A percentile compares a stretch with the other conserved stretches of the same genome.
Conservation (phyloP, 2,113 vertebrate species). For the Macrotus californicus region DNA sequence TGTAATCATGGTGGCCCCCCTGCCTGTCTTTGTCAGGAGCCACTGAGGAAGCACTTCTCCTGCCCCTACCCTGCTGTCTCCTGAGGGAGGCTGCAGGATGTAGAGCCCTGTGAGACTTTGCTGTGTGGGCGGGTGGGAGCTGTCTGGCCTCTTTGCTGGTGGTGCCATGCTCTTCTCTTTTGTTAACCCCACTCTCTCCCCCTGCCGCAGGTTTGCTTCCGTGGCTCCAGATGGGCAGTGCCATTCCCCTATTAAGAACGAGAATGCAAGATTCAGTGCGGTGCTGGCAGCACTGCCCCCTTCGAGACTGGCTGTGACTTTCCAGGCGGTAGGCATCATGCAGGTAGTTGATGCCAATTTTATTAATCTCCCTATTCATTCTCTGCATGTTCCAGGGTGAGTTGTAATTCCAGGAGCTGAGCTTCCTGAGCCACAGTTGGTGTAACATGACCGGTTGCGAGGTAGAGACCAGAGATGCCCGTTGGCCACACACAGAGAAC, state of each 20-base stretch:
- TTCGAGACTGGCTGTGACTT: conserved; percentile 69
- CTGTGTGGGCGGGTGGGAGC: not conserved
- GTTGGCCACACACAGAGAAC: not conserved
- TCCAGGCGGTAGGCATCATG: conserved; percentile 73
- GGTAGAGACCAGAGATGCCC: too few species aligned
- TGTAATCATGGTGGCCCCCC: not conserved
- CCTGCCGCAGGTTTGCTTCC: conserved; percentile 70
- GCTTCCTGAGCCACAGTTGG: not conserved
- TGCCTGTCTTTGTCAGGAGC: not conserved
- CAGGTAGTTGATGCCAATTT: conserved; percentile 65
- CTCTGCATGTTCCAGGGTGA: not conserved
- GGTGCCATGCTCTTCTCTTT: not conserved
- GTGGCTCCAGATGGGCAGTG: conserved; percentile 71
- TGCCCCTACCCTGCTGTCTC: fast-evolving
- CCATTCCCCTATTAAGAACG: conserved; percentile 70
- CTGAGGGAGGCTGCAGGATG: not conserved
- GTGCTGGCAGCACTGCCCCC: conserved; percentile 75
- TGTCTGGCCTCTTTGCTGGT: not conserved
- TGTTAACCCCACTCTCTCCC: not conserved
- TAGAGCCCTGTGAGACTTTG: not conserved
- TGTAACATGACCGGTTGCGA: not conserved
- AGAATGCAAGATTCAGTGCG: conserved; percentile 65
- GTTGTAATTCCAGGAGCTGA: not conserved
- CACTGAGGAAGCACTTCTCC: not conserved
- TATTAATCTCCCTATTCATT: not conserved